These are phyloP conservation scores for Cyprinodon variegatus DNA, from an alignment of 2,113 vertebrate species.

Conservation along the genomic window DNA sequence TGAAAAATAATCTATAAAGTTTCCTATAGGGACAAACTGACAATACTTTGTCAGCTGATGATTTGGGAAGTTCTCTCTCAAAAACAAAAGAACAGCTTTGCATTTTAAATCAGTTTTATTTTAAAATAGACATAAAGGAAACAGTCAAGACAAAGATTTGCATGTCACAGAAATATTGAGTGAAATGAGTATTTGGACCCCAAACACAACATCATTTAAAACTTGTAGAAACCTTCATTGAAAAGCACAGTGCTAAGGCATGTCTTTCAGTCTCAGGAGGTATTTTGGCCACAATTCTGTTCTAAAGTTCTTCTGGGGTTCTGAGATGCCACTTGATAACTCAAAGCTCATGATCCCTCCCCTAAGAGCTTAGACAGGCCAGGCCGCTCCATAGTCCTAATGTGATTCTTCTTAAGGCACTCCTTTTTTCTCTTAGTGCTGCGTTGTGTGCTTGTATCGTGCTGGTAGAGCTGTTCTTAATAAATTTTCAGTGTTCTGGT, in stretches of 20 bases:
- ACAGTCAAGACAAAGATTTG: not conserved
- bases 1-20: too few relatives aligned
- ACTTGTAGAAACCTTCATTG: not conserved
- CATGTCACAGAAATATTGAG: not conserved
- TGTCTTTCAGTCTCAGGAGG: not conserved
- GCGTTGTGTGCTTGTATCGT: not conserved
- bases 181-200: conserved; percentile 5
- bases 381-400: not conserved
- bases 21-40: too few relatives aligned
- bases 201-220: not conserved
- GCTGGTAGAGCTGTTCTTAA: not conserved
- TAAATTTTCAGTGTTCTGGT: not conserved
- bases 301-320: not conserved
- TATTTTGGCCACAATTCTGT: not conserved
- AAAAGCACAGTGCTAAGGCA: not conserved
- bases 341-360: not conserved
- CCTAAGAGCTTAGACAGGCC: not conserved
- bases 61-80: not conserved
- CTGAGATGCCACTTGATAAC: not conserved
- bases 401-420: not conserved
- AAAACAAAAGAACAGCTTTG: not conserved
- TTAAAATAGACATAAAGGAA: not conserved
- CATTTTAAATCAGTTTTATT: not conserved
- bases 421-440: not conserved
- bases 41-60: not conserved